phyloP scores from a whole-genome alignment of 2,888 invertebrate species.

The Myopa testacea region DNA sequence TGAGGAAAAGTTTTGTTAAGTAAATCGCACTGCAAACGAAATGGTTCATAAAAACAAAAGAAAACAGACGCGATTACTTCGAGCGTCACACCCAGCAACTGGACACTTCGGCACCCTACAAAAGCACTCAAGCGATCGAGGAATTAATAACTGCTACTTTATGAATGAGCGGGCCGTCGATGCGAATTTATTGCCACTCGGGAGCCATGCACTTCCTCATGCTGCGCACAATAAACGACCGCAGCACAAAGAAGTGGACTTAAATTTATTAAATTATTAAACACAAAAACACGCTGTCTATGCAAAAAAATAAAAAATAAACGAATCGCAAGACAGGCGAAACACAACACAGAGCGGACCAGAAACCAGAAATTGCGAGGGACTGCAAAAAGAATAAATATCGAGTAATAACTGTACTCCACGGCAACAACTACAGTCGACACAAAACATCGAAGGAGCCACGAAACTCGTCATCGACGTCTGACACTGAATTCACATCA shows the following conservation, averaged over 20 bases:
- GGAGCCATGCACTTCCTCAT: conserved; percentile 12
- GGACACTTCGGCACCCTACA: not conserved
- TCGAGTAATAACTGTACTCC: not conserved
- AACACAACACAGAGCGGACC: not conserved
- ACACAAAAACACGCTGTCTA: not conserved
- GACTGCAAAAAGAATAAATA: not conserved
- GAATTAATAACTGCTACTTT: conserved; percentile 5
- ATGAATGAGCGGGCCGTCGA: not conserved
- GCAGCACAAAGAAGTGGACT: not conserved
- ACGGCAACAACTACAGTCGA: no score
- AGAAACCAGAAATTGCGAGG: not conserved
- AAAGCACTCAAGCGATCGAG: not conserved
- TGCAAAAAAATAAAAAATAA: not conserved
- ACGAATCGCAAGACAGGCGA: not conserved
- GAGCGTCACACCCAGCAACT: no score
- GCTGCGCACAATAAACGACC: not conserved
- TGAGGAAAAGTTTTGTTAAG: not conserved
- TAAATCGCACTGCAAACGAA: no score
- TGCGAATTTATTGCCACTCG: not conserved
- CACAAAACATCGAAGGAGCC: no score
- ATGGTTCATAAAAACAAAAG: no score
- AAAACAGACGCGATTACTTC: no score
- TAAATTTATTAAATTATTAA: not conserved
- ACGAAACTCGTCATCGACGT: no score
- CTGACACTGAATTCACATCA: no score